These are phyloP conservation scores for Megathymus violae DNA, from an alignment of 1,140 invertebrate species.

Conservation along the genomic window DNA sequence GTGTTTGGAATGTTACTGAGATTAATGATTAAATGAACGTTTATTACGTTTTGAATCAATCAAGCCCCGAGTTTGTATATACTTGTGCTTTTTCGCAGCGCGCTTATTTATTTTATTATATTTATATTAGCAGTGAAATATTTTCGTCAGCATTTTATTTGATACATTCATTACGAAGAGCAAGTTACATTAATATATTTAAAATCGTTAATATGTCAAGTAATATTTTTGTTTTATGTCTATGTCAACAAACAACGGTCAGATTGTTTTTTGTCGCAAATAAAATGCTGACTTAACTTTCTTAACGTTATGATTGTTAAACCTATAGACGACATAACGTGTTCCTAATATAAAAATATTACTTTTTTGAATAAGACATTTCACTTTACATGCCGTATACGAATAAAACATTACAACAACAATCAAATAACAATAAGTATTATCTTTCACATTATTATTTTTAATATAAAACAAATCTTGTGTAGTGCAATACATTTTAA, in stretches of 20 bases:
- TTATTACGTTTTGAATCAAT: too few species aligned
- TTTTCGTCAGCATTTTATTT: too few species aligned
- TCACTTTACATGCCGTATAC: slow-evolving; percentile 9
- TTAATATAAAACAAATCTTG: neutral
- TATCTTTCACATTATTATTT: slow-evolving; percentile 10
- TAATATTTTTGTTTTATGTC: too few species aligned
- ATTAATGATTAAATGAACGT: too few species aligned
- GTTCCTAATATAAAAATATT: neutral
- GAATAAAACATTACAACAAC: slow-evolving; percentile 5
- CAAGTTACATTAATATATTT: too few species aligned
- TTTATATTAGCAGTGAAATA: too few species aligned
- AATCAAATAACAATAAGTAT: neutral
- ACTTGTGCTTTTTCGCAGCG: too few species aligned
- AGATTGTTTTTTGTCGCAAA: neutral
- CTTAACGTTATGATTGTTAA: neutral
- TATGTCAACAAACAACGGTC: neutral
- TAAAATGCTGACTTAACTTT: slow-evolving; percentile 1
- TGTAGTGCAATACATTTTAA: neutral
- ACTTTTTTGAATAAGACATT: neutral
- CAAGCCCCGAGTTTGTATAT: too few species aligned
- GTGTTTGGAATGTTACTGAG: too few species aligned
- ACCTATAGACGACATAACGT: neutral
- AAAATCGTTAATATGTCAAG: too few species aligned
- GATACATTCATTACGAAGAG: too few species aligned
- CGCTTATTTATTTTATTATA: too few species aligned